These are phyloP conservation scores for Edolisoma coerulescens DNA, from an alignment of 2,113 vertebrate species.

Conservation along the genomic window DNA sequence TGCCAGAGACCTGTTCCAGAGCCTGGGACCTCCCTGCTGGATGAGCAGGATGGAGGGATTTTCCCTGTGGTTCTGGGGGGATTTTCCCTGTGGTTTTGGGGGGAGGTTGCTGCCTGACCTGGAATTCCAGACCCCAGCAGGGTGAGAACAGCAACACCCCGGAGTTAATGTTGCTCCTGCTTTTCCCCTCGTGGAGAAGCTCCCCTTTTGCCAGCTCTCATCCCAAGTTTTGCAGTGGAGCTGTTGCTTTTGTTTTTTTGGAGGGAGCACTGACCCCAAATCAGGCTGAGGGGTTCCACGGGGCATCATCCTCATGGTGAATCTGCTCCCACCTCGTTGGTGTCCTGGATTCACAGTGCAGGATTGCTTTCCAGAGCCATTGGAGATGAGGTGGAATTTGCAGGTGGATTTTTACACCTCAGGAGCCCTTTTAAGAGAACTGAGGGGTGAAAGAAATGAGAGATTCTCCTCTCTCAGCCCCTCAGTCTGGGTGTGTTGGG, in stretches of 20 bases:
- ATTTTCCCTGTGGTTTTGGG: neutral
- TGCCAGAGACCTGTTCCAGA: neutral
- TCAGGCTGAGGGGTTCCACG: neutral
- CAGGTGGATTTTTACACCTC: neutral
- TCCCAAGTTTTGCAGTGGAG: neutral
- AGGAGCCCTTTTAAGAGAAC: neutral
- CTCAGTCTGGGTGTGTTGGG: neutral
- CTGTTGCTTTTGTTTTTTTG: neutral
- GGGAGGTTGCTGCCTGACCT: constrained; percentile 31
- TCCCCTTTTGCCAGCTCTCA: neutral
- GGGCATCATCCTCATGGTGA: fast-evolving
- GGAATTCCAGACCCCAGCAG: neutral
- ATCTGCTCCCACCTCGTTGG: neutral
- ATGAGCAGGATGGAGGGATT: neutral
- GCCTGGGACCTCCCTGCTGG: neutral
- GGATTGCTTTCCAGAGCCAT: neutral
- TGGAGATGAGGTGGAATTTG: neutral
- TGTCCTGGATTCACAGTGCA: neutral
- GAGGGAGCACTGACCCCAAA: neutral
- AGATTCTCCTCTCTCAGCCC: neutral
- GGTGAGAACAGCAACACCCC: neutral
- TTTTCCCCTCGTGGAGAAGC: neutral
- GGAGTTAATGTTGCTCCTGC: neutral
- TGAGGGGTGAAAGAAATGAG: neutral
- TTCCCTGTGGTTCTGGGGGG: neutral